Conservation (phyloP, 2,113 vertebrate species). For the Pycnonotus jocosus region DNA sequence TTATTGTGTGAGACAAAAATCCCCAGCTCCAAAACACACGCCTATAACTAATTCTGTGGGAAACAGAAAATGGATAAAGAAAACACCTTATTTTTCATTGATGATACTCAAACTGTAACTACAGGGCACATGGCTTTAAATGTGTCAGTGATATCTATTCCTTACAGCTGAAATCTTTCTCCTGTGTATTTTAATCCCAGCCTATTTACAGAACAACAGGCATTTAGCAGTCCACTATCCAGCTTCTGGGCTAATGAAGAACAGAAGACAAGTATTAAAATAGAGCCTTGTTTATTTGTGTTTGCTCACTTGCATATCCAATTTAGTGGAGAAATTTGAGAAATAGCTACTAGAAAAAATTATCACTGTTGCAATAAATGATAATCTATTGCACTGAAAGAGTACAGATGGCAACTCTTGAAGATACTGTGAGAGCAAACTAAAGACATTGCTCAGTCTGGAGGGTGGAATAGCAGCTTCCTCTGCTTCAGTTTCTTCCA, state of each 20-base stretch:
- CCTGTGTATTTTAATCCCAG: neutral
- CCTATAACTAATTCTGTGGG: neutral
- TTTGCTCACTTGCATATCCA: neutral
- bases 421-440: neutral
- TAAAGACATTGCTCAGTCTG: neutral
- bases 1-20: neutral
- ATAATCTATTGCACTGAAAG: neutral
- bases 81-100: neutral
- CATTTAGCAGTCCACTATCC: neutral
- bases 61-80: neutral
- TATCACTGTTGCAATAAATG: neutral
- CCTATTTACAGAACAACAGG: neutral
- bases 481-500: neutral
- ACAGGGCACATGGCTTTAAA: neutral
- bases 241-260: neutral
- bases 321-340: neutral
- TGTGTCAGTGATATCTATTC: neutral
- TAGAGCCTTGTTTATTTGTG: neutral
- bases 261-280: neutral
- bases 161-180: neutral
- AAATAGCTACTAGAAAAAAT: neutral
- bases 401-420: neutral
- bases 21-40: neutral
- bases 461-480: neutral
- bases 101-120: neutral